Evolutionary conservation across 2,888 invertebrate species (phyloP).

Genomic region (Cheilosia soror): DNA sequence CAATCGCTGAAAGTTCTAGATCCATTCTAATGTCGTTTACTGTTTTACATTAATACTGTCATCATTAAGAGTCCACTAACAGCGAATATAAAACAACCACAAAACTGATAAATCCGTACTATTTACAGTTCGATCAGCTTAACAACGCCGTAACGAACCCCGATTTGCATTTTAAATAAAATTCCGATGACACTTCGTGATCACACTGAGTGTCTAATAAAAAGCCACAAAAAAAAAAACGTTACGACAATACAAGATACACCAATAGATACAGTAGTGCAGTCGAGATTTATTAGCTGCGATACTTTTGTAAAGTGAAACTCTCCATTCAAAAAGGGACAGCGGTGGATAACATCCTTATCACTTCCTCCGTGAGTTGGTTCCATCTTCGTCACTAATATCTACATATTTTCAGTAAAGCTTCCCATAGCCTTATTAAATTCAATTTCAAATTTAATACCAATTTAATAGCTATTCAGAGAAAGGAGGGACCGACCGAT

Average conservation of each 20-base stretch:
- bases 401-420: too few relatives aligned
- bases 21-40: conserved; percentile 28
- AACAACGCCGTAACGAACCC: conserved; percentile 33
- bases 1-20: conserved; percentile 39
- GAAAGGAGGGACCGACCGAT: too few relatives aligned
- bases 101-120: conserved; percentile 46
- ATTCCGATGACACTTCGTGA: conserved; percentile 48
- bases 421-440: too few relatives aligned
- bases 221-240: background rate
- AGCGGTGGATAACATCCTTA: too few relatives aligned
- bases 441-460: conserved; percentile 1
- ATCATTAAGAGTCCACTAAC: conserved; percentile 23
- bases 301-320: conserved; percentile 2
- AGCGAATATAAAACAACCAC: conserved; percentile 32
- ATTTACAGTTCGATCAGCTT: conserved; percentile 48
- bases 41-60: conserved; percentile 24
- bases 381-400: too few relatives aligned
- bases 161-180: conserved; percentile 53
- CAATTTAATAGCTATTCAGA: background rate
- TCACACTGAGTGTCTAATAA: background rate
- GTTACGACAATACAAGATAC: too few relatives aligned
- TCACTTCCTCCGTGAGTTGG: too few relatives aligned
- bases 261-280: background rate
- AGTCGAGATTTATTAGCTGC: background rate
- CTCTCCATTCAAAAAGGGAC: background rate